phyloP scores from a whole-genome alignment of 2,113 vertebrate genomes.

The Oryzias javanicus region DNA sequence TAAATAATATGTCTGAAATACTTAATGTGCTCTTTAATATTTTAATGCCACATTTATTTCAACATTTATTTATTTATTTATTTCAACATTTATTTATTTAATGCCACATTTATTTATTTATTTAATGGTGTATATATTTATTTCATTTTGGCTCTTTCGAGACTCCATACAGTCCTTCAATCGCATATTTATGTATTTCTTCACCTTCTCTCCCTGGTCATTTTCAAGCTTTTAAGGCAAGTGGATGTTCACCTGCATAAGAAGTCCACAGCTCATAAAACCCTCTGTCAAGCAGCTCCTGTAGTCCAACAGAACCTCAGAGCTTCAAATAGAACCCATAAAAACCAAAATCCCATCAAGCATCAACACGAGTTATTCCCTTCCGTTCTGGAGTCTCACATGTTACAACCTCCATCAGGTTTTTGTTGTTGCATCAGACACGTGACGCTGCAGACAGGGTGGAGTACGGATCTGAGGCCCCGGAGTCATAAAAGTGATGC shows the following conservation, averaged over 20 bases:
- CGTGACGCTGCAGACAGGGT: background rate
- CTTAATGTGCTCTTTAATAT: too few relatives aligned
- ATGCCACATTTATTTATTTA: too few relatives aligned
- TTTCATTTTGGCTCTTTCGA: too few relatives aligned
- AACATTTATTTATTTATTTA: too few relatives aligned
- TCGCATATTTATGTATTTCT: too few relatives aligned
- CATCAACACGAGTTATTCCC: background rate
- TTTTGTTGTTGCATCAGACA: conserved; percentile 23
- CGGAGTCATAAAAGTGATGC: conserved; percentile 22
- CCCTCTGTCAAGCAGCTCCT: conserved; percentile 27
- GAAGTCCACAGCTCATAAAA: conserved; percentile 31
- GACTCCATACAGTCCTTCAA: too few relatives aligned
- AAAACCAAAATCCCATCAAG: background rate
- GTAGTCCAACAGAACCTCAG: conserved; percentile 27
- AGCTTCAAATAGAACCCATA: background rate
- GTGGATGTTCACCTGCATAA: conserved; percentile 11
- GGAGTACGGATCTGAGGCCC: background rate
- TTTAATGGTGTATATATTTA: too few relatives aligned
- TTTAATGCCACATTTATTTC: too few relatives aligned
- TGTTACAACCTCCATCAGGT: conserved; percentile 3
- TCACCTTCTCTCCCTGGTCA: background rate
- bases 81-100: too few relatives aligned
- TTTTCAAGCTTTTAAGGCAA: background rate
- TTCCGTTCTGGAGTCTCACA: background rate
- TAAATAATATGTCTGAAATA: too few relatives aligned